These are phyloP conservation scores for Ormyrus nitidulus DNA, from an alignment of 2,888 invertebrate species.

Conservation along the genomic window DNA sequence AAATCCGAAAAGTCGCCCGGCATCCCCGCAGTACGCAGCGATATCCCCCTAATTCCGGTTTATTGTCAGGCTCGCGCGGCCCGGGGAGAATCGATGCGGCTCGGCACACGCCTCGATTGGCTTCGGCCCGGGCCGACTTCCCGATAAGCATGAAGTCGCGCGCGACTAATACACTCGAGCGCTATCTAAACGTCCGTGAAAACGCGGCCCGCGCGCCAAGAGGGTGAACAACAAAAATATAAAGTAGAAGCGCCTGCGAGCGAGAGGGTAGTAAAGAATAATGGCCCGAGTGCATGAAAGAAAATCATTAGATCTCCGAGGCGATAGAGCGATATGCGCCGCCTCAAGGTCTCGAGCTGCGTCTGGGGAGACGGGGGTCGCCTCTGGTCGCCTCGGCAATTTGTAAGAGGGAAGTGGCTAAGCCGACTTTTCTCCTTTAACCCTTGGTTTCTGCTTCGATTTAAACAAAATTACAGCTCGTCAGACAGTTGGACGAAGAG, in stretches of 20 bases:
- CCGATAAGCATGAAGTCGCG: conserved; percentile 58
- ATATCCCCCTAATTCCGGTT: conserved; percentile 49
- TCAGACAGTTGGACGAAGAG: too few species aligned
- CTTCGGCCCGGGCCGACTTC: conserved; percentile 24
- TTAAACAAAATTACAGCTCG: too few species aligned
- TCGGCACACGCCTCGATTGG: conserved; percentile 40
- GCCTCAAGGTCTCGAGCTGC: conserved; percentile 14
- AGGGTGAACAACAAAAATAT: conserved; percentile 43
- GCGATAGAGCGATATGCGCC: conserved; percentile 29
- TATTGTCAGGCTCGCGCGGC: conserved; percentile 29
- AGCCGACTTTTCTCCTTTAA: too few species aligned
- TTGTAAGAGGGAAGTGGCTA: too few species aligned
- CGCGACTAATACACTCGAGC: conserved; percentile 30
- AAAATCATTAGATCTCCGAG: conserved; percentile 46
- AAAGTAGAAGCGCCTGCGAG: conserved; percentile 4
- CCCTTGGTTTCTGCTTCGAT: too few species aligned
- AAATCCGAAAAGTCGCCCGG: conserved; percentile 37
- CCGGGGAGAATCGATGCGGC: conserved; percentile 43
- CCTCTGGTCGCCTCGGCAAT: too few species aligned
- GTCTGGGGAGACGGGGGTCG: too few species aligned
- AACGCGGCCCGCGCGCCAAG: conserved; percentile 40
- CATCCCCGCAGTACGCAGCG: not conserved
- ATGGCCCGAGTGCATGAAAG: conserved; percentile 32
- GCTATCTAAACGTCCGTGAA: conserved; percentile 64
- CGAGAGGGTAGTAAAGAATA: conserved; percentile 35